Evolutionary conservation across 1,140 invertebrate genomes (phyloP).

Genomic region (Danaus melanippus): DNA sequence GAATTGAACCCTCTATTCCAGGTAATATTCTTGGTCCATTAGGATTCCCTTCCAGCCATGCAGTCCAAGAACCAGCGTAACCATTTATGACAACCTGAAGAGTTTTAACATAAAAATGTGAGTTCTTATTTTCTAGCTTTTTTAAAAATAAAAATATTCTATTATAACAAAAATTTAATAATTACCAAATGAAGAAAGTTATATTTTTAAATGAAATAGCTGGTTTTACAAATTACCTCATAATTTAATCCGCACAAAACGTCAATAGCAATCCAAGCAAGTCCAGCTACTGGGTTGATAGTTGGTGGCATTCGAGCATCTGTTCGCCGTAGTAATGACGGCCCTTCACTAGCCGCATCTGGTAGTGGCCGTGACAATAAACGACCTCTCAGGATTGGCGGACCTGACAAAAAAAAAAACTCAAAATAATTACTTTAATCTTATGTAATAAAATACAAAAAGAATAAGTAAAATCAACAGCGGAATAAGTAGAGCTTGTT

Average conservation of each 20-base stretch:
- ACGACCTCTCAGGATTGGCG: slow-evolving; percentile 74
- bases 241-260: slow-evolving; percentile 87
- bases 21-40: slow-evolving; percentile 29
- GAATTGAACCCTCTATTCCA: slow-evolving; percentile 48
- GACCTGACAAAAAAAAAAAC: slow-evolving; percentile 31
- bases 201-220: background rate
- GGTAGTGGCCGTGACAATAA: slow-evolving; percentile 79
- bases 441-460: too few relatives aligned
- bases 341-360: slow-evolving; percentile 80
- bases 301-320: slow-evolving; percentile 65
- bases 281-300: slow-evolving; percentile 75
- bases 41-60: slow-evolving; percentile 49
- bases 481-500: background rate
- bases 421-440: too few relatives aligned
- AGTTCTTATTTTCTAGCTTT: too few relatives aligned
- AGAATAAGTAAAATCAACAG: background rate
- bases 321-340: slow-evolving; percentile 76
- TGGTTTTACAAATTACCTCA: slow-evolving; percentile 73
- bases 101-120: background rate
- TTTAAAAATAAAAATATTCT: too few relatives aligned
- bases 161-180: too few relatives aligned
- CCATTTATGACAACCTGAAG: slow-evolving; percentile 53
- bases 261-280: slow-evolving; percentile 88
- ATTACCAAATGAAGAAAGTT: too few relatives aligned
- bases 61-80: slow-evolving; percentile 39